phyloP scores from a whole-genome alignment of 2,113 vertebrate genomes.

The Cisticola juncidis region DNA sequence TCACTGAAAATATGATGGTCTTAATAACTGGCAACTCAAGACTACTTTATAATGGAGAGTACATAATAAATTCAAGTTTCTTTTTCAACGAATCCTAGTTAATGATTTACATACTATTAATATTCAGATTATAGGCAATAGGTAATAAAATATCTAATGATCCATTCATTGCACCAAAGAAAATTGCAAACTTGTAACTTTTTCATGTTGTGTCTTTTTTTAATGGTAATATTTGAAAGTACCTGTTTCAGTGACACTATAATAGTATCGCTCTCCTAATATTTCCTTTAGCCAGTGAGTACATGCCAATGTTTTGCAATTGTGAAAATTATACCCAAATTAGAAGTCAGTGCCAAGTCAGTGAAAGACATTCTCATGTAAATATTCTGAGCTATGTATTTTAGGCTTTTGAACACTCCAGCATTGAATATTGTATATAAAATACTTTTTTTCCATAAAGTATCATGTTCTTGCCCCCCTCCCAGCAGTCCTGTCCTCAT shows the following conservation, averaged over 20 bases:
- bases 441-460: neutral
- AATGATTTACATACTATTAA: neutral
- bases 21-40: neutral
- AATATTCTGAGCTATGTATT: neutral
- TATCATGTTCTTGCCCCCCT: neutral
- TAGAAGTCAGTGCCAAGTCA: neutral
- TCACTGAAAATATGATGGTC: neutral
- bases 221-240: neutral
- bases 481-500: accelerated
- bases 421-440: neutral
- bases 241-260: neutral
- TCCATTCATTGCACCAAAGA: neutral
- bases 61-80: neutral
- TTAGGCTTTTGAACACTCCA: neutral
- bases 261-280: neutral
- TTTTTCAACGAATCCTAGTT: neutral
- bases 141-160: neutral
- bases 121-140: neutral
- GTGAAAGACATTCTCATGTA: neutral
- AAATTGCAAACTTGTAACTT: neutral
- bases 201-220: neutral
- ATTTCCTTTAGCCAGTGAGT: neutral
- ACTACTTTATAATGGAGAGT: neutral
- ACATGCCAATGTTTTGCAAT: neutral
- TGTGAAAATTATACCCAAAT: neutral